Evolutionary conservation across 2,888 invertebrate genomes (phyloP), one percentile per base, ranked within the genome.

Genomic region (Teleogryllus oceanicus): DNA sequence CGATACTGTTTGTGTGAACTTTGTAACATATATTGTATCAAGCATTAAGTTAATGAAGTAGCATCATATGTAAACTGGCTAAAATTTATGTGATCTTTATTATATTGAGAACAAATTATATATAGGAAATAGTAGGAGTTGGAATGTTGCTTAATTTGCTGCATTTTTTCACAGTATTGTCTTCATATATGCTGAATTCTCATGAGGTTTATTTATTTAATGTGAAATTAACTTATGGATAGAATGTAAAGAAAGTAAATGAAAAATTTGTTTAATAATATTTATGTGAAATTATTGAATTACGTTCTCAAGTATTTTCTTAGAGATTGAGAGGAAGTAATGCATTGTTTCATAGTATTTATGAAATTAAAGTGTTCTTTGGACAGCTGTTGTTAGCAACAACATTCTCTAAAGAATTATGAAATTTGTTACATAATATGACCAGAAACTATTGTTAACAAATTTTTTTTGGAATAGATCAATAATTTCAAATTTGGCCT

Each of bases 1-100:
- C 75, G 50, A 75, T 75, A 79, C 50, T 80, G 77, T 80, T n/a
- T 77, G 80, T 80, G 77, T 80, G 80, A 21, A 78, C 75, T 75
- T 79, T 78, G 78, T 80, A 80, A 77, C 50, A 77, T 78, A 80
- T 74, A 77, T 74, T 80, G 74, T 80, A 21, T 75, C 50, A 49
- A 77, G 62, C 49, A 79, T 50, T 80, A 76, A 50, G 49, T 79
- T 50, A 79, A 50, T 76, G 51, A 75, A 49, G 76, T 79, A 79
- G 79, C 24, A 24, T 62, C n/a, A n/a, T 62, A 62, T 62, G 62
- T 62, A 62, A 62, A 62, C 13, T n/a, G 62, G 62, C 62, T 62
- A 62, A 62, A n/a, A 62, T 62, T 62, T n/a, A 62, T 62, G 62
- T 62, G 62, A 62, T 62, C 62, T 62, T 62, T 13, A 62, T 62